These are phyloP conservation scores for Coptodon bakossiorum DNA, from an alignment of 2,113 vertebrate genomes.

Conservation along the genomic window DNA sequence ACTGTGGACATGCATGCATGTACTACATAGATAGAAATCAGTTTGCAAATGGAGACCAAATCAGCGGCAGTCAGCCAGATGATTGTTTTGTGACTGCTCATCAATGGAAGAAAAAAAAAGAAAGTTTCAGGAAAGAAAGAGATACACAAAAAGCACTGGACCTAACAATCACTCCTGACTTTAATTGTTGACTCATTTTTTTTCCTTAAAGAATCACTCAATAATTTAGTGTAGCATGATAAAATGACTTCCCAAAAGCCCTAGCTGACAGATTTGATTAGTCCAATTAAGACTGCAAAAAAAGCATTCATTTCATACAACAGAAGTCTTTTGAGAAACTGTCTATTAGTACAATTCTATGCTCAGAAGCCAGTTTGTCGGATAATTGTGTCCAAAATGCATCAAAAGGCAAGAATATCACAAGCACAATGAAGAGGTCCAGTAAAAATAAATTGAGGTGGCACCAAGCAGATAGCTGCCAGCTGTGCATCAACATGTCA, in stretches of 20 bases:
- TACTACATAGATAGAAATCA: background rate
- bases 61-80: constrained; percentile 7
- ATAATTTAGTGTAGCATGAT: background rate
- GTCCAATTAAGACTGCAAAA: background rate
- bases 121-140: background rate
- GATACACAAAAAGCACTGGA: background rate
- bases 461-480: background rate
- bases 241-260: background rate
- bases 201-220: background rate
- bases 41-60: constrained; percentile 5
- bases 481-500: background rate
- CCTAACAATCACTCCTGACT: background rate
- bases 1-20: background rate
- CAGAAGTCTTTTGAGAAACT: background rate
- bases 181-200: background rate
- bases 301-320: background rate
- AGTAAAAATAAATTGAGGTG: background rate
- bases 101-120: background rate
- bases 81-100: background rate
- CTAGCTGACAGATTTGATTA: background rate
- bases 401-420: background rate
- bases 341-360: background rate
- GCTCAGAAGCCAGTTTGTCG: background rate
- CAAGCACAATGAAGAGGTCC: background rate
- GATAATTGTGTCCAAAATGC: background rate